phyloP scores from a whole-genome alignment of 1,140 invertebrate species.

The Drosophila nasuta region DNA sequence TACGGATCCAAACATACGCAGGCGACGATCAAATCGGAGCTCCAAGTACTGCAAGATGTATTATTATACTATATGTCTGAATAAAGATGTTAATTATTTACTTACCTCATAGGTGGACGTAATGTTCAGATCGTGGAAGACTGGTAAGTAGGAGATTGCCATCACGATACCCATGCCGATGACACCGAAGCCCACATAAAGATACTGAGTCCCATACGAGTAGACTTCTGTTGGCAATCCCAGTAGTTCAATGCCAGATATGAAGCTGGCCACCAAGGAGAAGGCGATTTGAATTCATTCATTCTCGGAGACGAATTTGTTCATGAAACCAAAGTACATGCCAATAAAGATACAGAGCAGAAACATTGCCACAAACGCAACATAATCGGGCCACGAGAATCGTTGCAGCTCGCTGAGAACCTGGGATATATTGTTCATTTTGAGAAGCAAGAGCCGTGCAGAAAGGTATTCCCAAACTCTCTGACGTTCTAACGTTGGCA shows the following conservation, averaged over 20 bases:
- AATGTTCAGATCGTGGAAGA: slow-evolving; percentile 92
- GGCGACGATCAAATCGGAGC: slow-evolving; percentile 88
- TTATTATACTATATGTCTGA: background rate
- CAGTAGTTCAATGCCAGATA: slow-evolving; percentile 95
- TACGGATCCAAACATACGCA: slow-evolving; percentile 88
- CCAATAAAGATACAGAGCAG: slow-evolving; percentile 87
- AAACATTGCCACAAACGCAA: slow-evolving; percentile 86
- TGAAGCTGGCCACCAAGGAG: slow-evolving; percentile 90
- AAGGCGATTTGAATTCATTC: slow-evolving; percentile 88
- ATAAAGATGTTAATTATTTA: background rate
- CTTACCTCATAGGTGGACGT: slow-evolving; percentile 93
- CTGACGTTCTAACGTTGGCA: too few species aligned
- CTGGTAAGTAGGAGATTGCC: slow-evolving; percentile 89
- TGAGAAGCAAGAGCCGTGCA: slow-evolving; percentile 10
- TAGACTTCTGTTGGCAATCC: slow-evolving; percentile 97
- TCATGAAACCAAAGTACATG: slow-evolving; percentile 87
- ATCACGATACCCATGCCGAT: slow-evolving; percentile 89
- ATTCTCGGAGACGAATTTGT: slow-evolving; percentile 86
- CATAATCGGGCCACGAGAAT: slow-evolving; percentile 85
- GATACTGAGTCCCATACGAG: slow-evolving; percentile 93
- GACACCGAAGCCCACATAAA: slow-evolving; percentile 88
- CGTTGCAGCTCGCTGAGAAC: slow-evolving; percentile 86
- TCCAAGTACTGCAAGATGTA: slow-evolving; percentile 89
- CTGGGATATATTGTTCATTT: slow-evolving; percentile 86
- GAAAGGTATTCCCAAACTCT: background rate